Percentiles rank a stretch among this genome's conserved stretches.
phyloP scores from a whole-genome alignment of 2,888 invertebrate species.

The Sceliomorpha sp. region DNA sequence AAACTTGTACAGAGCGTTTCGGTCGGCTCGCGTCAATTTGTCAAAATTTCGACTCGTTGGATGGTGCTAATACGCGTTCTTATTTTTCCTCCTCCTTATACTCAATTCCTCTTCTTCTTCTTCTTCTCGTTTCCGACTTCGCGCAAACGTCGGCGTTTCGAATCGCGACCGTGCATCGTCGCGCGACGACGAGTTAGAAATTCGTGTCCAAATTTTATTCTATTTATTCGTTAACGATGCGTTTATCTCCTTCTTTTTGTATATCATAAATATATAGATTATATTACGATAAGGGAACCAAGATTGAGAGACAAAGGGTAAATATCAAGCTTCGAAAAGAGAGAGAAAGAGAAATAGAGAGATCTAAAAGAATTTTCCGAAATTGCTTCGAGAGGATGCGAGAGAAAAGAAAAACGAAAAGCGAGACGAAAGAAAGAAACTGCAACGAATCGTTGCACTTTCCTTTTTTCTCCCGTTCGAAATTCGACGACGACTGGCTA shows the following conservation, averaged over 20 bases:
- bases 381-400: no score
- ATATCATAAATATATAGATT: constrained; percentile 54
- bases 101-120: no score
- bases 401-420: constrained; percentile 31
- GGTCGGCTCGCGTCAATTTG: no score
- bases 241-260: constrained; percentile 54
- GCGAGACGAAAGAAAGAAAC: constrained; percentile 34
- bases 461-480: constrained; percentile 52
- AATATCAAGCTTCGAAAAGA: constrained; percentile 28
- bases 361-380: constrained; percentile 16
- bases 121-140: no score
- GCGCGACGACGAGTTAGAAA: constrained; percentile 58
- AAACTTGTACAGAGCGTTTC: no score
- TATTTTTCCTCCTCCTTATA: no score
- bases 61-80: no score
- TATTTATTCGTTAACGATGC: constrained; percentile 68
- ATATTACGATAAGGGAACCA: constrained; percentile 35
- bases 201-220: constrained; percentile 71
- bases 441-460: constrained; percentile 48
- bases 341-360: constrained; percentile 14
- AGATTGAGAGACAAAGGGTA: constrained; percentile 39
- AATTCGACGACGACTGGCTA: constrained; percentile 62
- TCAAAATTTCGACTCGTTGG: no score
- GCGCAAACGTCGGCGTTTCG: constrained; percentile 50
- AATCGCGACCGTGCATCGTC: constrained; percentile 28